Conservation (phyloP, 2,888 invertebrate species). For the Drosophila mimica region DNA sequence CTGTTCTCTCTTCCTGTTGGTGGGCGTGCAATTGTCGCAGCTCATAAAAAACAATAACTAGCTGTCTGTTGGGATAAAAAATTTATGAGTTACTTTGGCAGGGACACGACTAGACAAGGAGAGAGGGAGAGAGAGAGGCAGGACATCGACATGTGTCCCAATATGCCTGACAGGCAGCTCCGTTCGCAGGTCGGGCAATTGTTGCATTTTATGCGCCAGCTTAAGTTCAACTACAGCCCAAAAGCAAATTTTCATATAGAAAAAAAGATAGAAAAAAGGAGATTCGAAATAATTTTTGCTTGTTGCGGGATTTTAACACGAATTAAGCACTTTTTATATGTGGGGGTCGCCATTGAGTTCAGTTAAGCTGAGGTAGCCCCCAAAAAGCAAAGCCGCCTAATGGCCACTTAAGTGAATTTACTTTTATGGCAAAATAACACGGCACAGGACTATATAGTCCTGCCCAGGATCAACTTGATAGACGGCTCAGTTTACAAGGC, state of each 20-base stretch:
- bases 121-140: slow-evolving; percentile 5
- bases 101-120: neutral
- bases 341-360: slow-evolving; percentile 14
- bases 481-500: slow-evolving; percentile 38
- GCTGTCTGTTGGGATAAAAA: slow-evolving; percentile 65
- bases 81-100: slow-evolving; percentile 71
- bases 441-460: slow-evolving; percentile 11
- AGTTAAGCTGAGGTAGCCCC: slow-evolving; percentile 38
- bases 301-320: slow-evolving; percentile 51
- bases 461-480: slow-evolving; percentile 50
- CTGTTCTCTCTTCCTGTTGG: neutral
- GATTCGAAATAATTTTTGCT: slow-evolving; percentile 63
- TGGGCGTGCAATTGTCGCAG: slow-evolving; percentile 73
- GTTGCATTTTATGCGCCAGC: slow-evolving; percentile 68
- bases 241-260: slow-evolving; percentile 69
- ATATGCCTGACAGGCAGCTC: slow-evolving; percentile 64
- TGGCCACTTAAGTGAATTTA: slow-evolving; percentile 76
- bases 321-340: slow-evolving; percentile 70
- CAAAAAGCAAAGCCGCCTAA: slow-evolving; percentile 60
- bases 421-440: slow-evolving; percentile 55
- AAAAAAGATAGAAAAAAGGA: slow-evolving; percentile 24
- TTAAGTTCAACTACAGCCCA: slow-evolving; percentile 43
- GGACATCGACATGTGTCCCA: slow-evolving; percentile 70
- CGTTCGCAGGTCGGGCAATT: slow-evolving; percentile 19
- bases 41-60: slow-evolving; percentile 79